Base-by-base conservation (phyloP, 2,888 invertebrate genomes). In the Phasia obesa region DNA sequence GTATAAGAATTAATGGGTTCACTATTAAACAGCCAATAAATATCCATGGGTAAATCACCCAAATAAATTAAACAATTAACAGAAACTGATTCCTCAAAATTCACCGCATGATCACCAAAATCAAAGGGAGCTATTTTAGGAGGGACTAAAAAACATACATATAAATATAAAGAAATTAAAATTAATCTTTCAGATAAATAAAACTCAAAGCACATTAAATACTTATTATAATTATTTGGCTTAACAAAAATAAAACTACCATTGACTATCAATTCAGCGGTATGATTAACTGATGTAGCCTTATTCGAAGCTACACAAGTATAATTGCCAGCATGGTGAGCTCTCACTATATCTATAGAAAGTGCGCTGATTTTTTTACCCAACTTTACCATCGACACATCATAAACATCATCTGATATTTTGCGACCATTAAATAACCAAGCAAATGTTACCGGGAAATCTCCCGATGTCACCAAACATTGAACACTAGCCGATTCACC, bases 91-190 rank as follows among this genome's bases (percentile, higher is more conserved):
- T 95, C 95, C 86, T 93, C 93, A 86, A 93, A 92, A 92, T 94
- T 93, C 85, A 93, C 92, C 0, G 94, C 94, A 89, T 94, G 94
- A 85, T 94, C 93, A 85, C 94, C 95, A 89, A 95, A 95, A 86
- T 92, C 92, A 89, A 95, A 96, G 86, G 94, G 95, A 86, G 94
- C 93, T 88, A 96, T 95, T 92, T 94, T 94, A 74, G 96, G 96
- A 88, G 94, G 94, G 91, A 96, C 96, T 96, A 73, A 38, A 69
- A 57, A 53, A 60, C 19, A 44, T 44, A 21, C 64, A 13, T 44
- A 65, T 13, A 2, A 15, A 35, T 69, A 19, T 27, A 27, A 27
- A 27, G 2, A 51, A 51, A 51, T 23, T 42, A n/a, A 70, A 82
- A 69, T 23, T 42, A 71, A 35, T 44, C 64, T 2, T 13, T 21